Evolutionary conservation across 2,797 vertebrate genomes (phyloP).

Genomic region (Periophthalmus magnuspinnatus): DNA sequence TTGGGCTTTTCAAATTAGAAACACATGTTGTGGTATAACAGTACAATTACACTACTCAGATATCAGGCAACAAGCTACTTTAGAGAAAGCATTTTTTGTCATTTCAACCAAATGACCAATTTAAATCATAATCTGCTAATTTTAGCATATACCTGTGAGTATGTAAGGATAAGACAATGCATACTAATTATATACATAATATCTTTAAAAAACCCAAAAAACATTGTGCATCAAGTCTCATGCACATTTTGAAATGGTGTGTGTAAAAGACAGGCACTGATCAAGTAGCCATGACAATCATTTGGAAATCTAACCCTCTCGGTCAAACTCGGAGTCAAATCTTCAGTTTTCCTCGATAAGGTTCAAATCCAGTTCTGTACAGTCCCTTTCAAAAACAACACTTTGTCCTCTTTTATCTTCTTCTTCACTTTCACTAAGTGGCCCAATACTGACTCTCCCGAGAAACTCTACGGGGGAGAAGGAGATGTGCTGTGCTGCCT

Average conservation of each 20-base stretch:
- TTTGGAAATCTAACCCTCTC: slow-evolving; percentile 47
- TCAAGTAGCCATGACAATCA: slow-evolving; percentile 48
- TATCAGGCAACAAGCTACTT: slow-evolving; percentile 11
- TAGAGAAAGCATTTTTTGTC: not conserved
- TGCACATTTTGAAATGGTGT: slow-evolving; percentile 49
- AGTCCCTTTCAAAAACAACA: slow-evolving; percentile 89
- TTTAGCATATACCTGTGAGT: slow-evolving; percentile 28
- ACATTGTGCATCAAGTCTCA: slow-evolving; percentile 43
- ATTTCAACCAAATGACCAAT: slow-evolving; percentile 9
- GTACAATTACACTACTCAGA: slow-evolving; percentile 19
- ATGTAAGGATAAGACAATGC: slow-evolving; percentile 38
- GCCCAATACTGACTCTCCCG: slow-evolving; percentile 77
- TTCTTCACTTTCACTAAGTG: slow-evolving; percentile 87
- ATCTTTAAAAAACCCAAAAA: slow-evolving; percentile 26
- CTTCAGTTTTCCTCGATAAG: slow-evolving; percentile 93
- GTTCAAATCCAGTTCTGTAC: slow-evolving; percentile 90
- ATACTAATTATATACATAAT: slow-evolving; percentile 34
- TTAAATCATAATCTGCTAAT: slow-evolving; percentile 28
- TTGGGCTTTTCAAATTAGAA: not conserved
- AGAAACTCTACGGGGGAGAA: slow-evolving; percentile 78
- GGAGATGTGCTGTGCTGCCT: slow-evolving; percentile 61
- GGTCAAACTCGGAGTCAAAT: slow-evolving; percentile 47
- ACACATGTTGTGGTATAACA: slow-evolving; percentile 6
- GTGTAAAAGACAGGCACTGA: slow-evolving; percentile 49
- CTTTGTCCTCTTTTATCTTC: slow-evolving; percentile 77